A percentile compares a stretch with the other conserved stretches of the same genome.
Evolutionary conservation across 2,113 vertebrate species (phyloP).

Genomic region (Forbesichthys papilliferus): DNA sequence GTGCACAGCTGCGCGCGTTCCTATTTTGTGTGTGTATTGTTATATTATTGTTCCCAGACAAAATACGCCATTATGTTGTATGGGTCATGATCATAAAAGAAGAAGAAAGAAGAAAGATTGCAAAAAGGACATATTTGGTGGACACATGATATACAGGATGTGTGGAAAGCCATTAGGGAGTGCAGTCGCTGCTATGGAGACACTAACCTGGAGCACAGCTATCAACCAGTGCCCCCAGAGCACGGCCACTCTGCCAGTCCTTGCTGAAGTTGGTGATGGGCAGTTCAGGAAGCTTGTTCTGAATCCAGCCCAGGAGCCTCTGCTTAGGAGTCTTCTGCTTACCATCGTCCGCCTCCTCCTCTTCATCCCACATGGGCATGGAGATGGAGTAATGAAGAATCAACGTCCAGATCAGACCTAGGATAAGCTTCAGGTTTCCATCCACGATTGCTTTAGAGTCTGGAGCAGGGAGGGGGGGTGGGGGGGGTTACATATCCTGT

Average conservation of each 20-base stretch:
- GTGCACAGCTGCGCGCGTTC: too few species aligned
- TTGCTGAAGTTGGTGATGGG: conserved; percentile 91
- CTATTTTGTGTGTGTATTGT: too few species aligned
- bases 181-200: too few species aligned
- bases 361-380: conserved; percentile 88
- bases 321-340: conserved; percentile 85
- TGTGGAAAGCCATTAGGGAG: too few species aligned
- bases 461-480: conserved; percentile 17
- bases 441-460: conserved; percentile 83
- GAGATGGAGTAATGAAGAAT: conserved; percentile 87
- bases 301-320: conserved; percentile 82
- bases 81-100: too few species aligned
- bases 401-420: conserved; percentile 85
- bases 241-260: conserved; percentile 80
- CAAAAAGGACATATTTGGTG: too few species aligned
- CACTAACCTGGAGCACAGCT: conserved; percentile 81
- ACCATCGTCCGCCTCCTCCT: conserved; percentile 76
- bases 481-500: too few species aligned
- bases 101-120: too few species aligned
- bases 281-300: conserved; percentile 81
- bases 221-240: conserved; percentile 79
- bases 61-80: too few species aligned
- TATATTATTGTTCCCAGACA: too few species aligned
- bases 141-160: too few species aligned
- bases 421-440: conserved; percentile 86